Conservation (phyloP, 2,888 invertebrate genomes). For the Zaprionus bogoriensis region DNA sequence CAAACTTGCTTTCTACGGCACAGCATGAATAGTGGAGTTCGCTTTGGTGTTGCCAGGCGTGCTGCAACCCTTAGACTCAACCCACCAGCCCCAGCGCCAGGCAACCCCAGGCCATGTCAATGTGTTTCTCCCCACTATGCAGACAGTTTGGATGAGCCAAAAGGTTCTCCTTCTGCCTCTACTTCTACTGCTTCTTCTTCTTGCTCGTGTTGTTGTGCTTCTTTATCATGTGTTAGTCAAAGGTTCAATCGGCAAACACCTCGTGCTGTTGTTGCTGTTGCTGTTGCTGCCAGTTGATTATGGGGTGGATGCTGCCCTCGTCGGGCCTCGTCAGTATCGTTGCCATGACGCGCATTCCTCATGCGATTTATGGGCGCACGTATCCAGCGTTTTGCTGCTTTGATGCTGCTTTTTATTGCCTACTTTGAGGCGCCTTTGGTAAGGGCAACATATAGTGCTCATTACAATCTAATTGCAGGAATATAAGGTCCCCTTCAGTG, state of each 20-base stretch:
- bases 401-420: conserved; percentile 57
- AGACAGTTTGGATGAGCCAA: no score
- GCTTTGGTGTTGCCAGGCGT: conserved; percentile 57
- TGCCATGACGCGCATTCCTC: conserved; percentile 41
- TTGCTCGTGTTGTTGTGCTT: conserved; percentile 33
- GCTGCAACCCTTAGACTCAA: conserved; percentile 58
- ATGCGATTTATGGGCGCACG: conserved; percentile 51
- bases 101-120: background rate
- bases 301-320: conserved; percentile 38
- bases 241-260: conserved; percentile 56
- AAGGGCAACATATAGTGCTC: conserved; percentile 7
- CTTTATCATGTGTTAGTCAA: conserved; percentile 73
- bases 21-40: conserved; percentile 56
- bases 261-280: conserved; percentile 14
- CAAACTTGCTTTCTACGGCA: background rate
- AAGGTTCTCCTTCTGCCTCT: no score
- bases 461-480: conserved; percentile 11
- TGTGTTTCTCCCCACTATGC: conserved; percentile 35
- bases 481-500: background rate
- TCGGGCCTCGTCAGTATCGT: conserved; percentile 1
- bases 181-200: conserved; percentile 26
- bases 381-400: conserved; percentile 22
- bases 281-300: conserved; percentile 48
- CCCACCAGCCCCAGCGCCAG: background rate
- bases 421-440: conserved; percentile 51